Evolutionary conservation across 2,888 invertebrate genomes (phyloP).

Genomic region (Leptura quadrifasciata): DNA sequence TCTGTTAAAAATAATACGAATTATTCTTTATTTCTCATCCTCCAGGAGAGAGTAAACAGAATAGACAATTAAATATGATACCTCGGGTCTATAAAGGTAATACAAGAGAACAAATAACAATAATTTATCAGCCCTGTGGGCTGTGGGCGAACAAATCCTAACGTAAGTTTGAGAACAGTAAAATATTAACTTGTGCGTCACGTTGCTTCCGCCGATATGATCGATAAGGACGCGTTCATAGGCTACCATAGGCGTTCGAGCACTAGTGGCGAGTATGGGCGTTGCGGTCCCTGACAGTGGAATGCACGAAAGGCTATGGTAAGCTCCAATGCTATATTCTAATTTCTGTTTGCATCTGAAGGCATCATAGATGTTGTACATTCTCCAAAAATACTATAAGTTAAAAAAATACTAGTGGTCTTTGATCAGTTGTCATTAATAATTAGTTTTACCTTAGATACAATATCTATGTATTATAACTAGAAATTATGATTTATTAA

Average conservation of each 20-base stretch:
- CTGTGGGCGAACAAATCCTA: not conserved
- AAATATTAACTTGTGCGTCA: constrained; percentile 4
- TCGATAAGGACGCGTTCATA: constrained; percentile 2
- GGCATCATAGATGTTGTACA: no score
- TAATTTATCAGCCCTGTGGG: constrained; percentile 1
- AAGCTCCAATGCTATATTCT: no score
- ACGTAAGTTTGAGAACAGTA: constrained; percentile 7
- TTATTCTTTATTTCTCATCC: not conserved
- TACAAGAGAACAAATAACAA: not conserved
- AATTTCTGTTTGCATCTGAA: no score
- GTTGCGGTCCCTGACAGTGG: no score
- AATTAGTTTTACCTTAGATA: no score
- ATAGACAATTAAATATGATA: constrained; percentile 7
- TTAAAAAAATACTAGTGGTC: no score
- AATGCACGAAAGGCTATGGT: no score
- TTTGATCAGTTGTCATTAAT: no score
- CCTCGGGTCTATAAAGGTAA: not conserved
- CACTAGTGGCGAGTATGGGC: no score
- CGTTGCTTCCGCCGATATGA: constrained; percentile 7
- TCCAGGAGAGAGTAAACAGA: not conserved
- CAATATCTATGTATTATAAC: no score
- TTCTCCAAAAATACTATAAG: no score
- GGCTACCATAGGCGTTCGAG: not conserved
- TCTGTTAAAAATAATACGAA: not conserved
- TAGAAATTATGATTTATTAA: no score